phyloP scores from a whole-genome alignment of 2,888 invertebrate species.

The Busseola fusca region DNA sequence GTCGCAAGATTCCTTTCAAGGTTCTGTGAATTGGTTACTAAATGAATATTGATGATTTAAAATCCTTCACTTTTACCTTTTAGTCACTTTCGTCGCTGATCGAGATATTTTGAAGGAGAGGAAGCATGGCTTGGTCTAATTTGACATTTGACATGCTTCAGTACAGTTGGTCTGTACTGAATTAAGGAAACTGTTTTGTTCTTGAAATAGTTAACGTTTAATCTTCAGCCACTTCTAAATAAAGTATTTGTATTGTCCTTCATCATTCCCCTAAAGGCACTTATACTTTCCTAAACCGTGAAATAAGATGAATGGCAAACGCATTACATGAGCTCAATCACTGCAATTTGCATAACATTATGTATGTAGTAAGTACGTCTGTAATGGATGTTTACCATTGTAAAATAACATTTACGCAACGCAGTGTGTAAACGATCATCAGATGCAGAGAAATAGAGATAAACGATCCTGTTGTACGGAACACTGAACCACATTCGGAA shows the following conservation, averaged over 20 bases:
- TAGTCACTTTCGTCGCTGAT: not conserved
- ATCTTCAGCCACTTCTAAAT: conserved; percentile 21
- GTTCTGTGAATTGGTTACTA: conserved; percentile 22
- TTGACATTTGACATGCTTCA: conserved; percentile 29
- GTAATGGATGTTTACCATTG: conserved; percentile 43
- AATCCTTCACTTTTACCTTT: conserved; percentile 24
- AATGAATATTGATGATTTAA: conserved; percentile 10
- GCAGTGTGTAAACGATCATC: conserved; percentile 8
- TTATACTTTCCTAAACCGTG: conserved; percentile 6
- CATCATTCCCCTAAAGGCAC: not conserved
- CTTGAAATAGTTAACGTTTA: conserved; percentile 37
- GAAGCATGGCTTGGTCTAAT: conserved; percentile 10
- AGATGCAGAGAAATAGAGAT: conserved; percentile 9
- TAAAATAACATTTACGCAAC: conserved; percentile 22
- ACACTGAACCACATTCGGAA: not conserved
- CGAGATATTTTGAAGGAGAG: not conserved
- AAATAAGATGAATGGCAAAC: conserved; percentile 14
- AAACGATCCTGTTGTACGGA: conserved; percentile 3
- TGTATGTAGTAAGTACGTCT: conserved; percentile 34
- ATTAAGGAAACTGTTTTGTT: conserved; percentile 39
- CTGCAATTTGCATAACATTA: conserved; percentile 55
- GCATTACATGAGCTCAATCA: conserved; percentile 12
- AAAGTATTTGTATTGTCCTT: conserved; percentile 10
- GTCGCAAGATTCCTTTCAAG: conserved; percentile 34
- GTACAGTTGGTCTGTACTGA: conserved; percentile 20